phyloP scores from a whole-genome alignment of 2,113 vertebrate species.

The Centrocercus urophasianus region DNA sequence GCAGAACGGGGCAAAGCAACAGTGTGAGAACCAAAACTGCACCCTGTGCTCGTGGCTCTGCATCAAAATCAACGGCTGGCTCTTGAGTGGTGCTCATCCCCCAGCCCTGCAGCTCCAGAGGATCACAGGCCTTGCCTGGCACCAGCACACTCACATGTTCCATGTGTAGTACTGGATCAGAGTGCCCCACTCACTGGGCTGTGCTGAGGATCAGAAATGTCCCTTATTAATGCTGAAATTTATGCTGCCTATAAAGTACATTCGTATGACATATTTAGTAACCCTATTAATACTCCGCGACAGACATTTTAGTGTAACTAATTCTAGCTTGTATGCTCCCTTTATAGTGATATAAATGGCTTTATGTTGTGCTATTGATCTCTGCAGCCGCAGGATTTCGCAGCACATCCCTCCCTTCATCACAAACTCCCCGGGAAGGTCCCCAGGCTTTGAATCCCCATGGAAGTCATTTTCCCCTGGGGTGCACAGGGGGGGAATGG shows the following conservation, averaged over 20 bases:
- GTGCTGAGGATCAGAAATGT: background rate
- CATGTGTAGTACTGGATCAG: background rate
- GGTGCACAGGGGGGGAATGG: background rate
- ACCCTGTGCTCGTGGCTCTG: fast-evolving
- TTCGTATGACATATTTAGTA: constrained; percentile 15
- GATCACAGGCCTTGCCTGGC: background rate
- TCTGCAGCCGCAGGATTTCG: background rate
- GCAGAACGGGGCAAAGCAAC: background rate
- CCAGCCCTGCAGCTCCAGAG: background rate
- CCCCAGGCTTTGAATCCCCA: background rate
- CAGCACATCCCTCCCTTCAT: background rate
- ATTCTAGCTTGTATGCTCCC: constrained; percentile 25
- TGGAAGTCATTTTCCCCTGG: background rate
- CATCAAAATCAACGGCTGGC: fast-evolving
- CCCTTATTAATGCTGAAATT: constrained; percentile 42
- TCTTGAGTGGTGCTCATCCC: background rate
- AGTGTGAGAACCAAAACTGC: fast-evolving
- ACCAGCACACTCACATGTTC: background rate
- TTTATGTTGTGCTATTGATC: constrained; percentile 2
- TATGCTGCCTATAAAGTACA: constrained; percentile 35
- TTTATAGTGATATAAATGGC: constrained; percentile 40
- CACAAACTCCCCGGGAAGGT: fast-evolving
- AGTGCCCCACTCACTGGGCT: background rate
- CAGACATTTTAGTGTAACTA: constrained; percentile 48
- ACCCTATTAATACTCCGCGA: constrained; percentile 35